Evolutionary conservation across 2,797 vertebrate species (phyloP).

Genomic region (Argentina silus): DNA sequence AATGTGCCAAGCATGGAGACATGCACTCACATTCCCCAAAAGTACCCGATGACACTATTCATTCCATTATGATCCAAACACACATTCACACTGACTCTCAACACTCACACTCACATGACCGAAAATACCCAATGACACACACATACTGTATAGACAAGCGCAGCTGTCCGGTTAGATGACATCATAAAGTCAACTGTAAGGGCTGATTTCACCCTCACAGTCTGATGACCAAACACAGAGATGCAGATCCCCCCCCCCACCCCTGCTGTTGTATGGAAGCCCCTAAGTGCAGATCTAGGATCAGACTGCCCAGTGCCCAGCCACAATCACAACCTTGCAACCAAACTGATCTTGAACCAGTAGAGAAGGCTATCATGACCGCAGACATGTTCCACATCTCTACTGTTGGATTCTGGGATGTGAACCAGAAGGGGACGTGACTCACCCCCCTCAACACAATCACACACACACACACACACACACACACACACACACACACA

Average conservation of each 20-base stretch:
- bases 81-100: conserved; percentile 19
- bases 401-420: conserved; percentile 36
- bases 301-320: too few species aligned
- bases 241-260: not conserved
- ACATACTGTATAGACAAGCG: conserved; percentile 57
- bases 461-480: not conserved
- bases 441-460: conserved; percentile 52
- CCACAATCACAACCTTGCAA: not conserved
- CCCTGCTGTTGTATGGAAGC: too few species aligned
- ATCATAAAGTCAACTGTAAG: conserved; percentile 66
- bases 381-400: conserved; percentile 15
- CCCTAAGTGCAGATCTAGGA: not conserved
- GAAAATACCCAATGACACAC: conserved; percentile 74
- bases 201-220: not conserved
- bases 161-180: conserved; percentile 65
- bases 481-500: conserved; percentile 28
- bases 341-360: not conserved
- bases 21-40: conserved; percentile 35
- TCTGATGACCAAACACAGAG: conserved; percentile 4
- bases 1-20: not conserved
- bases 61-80: conserved; percentile 42
- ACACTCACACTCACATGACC: conserved; percentile 55
- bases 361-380: not conserved
- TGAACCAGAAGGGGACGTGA: conserved; percentile 55
- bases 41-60: conserved; percentile 56